Conservation (phyloP, 2,113 vertebrate genomes). For the Chroicocephalus ridibundus region DNA sequence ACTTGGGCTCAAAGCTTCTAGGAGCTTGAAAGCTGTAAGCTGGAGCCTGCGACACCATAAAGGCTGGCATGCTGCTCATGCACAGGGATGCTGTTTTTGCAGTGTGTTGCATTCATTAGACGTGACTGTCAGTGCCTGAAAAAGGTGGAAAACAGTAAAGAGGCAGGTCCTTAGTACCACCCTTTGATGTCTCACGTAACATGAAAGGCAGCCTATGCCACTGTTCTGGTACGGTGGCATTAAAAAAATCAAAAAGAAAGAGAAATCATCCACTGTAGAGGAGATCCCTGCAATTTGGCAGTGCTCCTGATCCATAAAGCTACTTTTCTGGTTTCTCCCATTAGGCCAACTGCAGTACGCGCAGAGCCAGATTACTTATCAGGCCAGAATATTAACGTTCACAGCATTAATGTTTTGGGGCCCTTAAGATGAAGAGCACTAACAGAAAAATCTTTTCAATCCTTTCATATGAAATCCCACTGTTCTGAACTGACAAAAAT, state of each 20-base stretch:
- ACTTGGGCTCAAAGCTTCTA: neutral
- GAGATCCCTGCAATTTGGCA: slow-evolving; percentile 16
- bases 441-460: slow-evolving; percentile 10
- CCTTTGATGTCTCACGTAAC: neutral
- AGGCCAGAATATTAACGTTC: slow-evolving; percentile 7
- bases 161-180: neutral
- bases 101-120: neutral
- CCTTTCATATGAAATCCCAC: neutral
- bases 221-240: neutral
- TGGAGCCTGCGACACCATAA: accelerated
- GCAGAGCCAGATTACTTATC: slow-evolving; percentile 16
- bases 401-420: slow-evolving; percentile 4
- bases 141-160: neutral
- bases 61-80: accelerated
- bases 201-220: neutral
- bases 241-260: neutral
- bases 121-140: neutral
- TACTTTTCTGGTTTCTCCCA: neutral
- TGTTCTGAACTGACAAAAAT: slow-evolving; percentile 2
- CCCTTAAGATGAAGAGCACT: neutral
- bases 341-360: neutral
- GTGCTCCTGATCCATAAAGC: neutral
- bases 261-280: neutral
- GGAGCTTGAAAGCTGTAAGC: neutral
- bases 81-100: neutral